Conservation (phyloP, 2,888 invertebrate species). For the Cephus pulcher region DNA sequence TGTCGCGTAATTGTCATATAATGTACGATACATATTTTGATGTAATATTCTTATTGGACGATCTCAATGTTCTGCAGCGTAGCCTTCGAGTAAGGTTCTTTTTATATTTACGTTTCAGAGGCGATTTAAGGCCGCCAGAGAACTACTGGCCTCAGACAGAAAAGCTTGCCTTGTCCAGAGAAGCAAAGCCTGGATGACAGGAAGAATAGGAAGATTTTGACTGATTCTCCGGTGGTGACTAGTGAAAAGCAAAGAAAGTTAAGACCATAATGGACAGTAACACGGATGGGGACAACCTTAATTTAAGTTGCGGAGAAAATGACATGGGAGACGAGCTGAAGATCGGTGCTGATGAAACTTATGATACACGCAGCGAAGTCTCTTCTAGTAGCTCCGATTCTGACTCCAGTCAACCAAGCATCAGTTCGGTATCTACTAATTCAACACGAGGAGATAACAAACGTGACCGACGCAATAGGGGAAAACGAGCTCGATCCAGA, state of each 20-base stretch:
- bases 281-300: conserved; percentile 58
- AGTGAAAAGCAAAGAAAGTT: background rate
- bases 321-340: conserved; percentile 86
- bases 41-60: conserved; percentile 33
- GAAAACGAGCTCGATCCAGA: conserved; percentile 57
- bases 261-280: conserved; percentile 44
- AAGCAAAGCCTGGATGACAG: conserved; percentile 32
- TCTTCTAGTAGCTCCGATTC: conserved; percentile 80
- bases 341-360: conserved; percentile 79
- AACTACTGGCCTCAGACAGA: conserved; percentile 24
- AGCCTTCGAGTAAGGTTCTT: conserved; percentile 35
- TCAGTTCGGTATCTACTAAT: conserved; percentile 82
- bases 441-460: conserved; percentile 68
- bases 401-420: conserved; percentile 78
- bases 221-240: conserved; percentile 5
- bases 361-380: conserved; percentile 90
- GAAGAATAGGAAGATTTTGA: conserved; percentile 26
- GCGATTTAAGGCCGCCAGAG: conserved; percentile 22
- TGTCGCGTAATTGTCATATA: conserved; percentile 33
- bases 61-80: conserved; percentile 19
- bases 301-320: conserved; percentile 60
- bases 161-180: conserved; percentile 30
- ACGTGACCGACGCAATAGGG: conserved; percentile 55
- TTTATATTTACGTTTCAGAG: conserved; percentile 50
- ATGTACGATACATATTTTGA: conserved; percentile 37